Base-by-base conservation (phyloP, 2,797 vertebrate genomes). In the Karalla daura region DNA sequence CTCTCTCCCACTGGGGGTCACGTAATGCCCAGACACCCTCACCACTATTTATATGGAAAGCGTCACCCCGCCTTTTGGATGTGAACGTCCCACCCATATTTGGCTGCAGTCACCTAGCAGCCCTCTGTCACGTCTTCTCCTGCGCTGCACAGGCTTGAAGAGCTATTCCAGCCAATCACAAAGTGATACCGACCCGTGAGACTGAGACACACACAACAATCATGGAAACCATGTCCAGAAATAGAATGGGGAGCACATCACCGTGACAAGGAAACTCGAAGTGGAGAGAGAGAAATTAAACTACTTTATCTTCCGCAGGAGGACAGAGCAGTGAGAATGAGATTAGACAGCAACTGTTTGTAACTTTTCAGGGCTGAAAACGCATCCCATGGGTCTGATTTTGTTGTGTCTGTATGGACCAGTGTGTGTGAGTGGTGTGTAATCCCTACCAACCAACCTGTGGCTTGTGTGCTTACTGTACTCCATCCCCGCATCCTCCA, bases 81-180 rank as follows among this genome's bases (percentile, higher is more conserved):
- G 63, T 25, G 27, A 53, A 78, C 54, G 81, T 74, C 83, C 86
- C 83, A 58, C 88, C 88, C 84, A 80, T 37, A 50, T 37, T 50
- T 61, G 59, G 54, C 5, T 63, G 30, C 30, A 21, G 20, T 63
- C 54, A 40, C 20, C 49, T 65, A 39, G 18, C 49, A 59, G 53
- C 35, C 27, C 11, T 9, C 2, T 68, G 0, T 0, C 17, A 2
- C 1, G 18, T 20, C 11, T 18, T 23, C 40, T 23, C 20, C 2
- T 20, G 10, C 21, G 35, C 25, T 23, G 13, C 1, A 1, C 10
- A 37, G 0, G 17, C 15, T 40, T 52, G 55, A 49, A 58, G 35
- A 40, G 5, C 14, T n/a, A 15, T 15, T 36, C 12, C 20, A 49
- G 46, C 46, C n/a, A 68, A 39, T 41, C 18, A 36, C 43, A 11